Evolutionary conservation across 2,113 vertebrate genomes (phyloP), one percentile per base, ranked within the genome.

Genomic region (Jaculus jaculus): DNA sequence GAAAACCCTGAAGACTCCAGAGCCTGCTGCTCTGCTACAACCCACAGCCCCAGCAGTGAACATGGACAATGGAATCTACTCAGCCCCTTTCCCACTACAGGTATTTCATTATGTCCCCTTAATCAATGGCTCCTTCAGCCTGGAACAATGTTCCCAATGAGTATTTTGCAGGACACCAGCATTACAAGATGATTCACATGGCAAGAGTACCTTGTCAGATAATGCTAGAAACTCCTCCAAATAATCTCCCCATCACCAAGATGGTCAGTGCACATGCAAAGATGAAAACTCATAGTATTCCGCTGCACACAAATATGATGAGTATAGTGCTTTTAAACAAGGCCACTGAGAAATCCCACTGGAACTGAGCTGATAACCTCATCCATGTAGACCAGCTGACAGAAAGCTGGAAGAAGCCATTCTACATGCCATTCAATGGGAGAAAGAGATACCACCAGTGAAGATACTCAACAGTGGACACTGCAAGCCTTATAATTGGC

Each of bases 261-360:
- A 51, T 10, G 34, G 0, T 21, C 42, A 21, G 28, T 4, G 11
- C 18, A 4, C 47, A 0, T 2, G 2, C 18, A n/a, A 26, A 39
- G 2, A 34, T 28, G 2, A 21, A 82, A 86, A 66, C 12, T 87
- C 7, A 10, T 12, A 32, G 21, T 15, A 30, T 17, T 72, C 63
- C 32, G 2, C 77, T 30, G 4, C 34, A 47, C 69, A 89, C 37
- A 87, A 89, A 65, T 87, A 39, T 75, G 39, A 72, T 37, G 26
- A 37, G 15, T 24, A 24, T 5, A 16, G 26, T 28, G 58, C 24
- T 78, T 73, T 65, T 30, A 39, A 81, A n/a, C n/a, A n/a, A n/a
- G n/a, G n/a, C n/a, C n/a, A n/a, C n/a, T n/a, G n/a, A n/a, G n/a
- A n/a, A n/a, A n/a, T n/a, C n/a, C n/a, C n/a, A n/a, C n/a, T n/a